Conservation (phyloP, 2,113 vertebrate species). For the Dromiciops gliroides region DNA sequence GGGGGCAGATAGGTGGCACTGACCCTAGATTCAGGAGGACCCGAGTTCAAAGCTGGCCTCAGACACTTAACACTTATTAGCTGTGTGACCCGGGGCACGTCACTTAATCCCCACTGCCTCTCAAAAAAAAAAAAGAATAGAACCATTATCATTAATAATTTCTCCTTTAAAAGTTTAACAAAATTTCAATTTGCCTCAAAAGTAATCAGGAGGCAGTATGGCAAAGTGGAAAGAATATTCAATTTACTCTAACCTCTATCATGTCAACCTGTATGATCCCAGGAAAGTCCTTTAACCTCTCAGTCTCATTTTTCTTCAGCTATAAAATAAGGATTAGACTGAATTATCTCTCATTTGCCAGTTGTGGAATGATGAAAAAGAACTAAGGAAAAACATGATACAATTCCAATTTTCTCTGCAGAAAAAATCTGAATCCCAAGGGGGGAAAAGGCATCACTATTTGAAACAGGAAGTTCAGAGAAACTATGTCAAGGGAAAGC, state of each 20-base stretch:
- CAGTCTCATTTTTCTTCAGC: neutral
- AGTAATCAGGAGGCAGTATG: no score
- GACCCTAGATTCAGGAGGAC: no score
- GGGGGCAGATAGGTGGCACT: no score
- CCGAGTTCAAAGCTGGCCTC: no score
- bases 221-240: no score
- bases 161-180: neutral
- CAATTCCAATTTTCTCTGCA: neutral
- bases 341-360: neutral
- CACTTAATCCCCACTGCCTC: no score
- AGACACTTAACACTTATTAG: no score
- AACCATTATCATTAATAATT: neutral
- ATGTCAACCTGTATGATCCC: no score
- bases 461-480: neutral
- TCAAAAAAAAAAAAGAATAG: no score
- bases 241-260: no score
- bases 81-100: no score
- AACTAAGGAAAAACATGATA: neutral
- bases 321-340: neutral
- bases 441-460: neutral
- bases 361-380: neutral
- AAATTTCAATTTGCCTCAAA: neutral
- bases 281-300: neutral
- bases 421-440: neutral
- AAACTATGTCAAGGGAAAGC: neutral